phyloP scores from a whole-genome alignment of 2,888 invertebrate species.

The Macaria liturata region DNA sequence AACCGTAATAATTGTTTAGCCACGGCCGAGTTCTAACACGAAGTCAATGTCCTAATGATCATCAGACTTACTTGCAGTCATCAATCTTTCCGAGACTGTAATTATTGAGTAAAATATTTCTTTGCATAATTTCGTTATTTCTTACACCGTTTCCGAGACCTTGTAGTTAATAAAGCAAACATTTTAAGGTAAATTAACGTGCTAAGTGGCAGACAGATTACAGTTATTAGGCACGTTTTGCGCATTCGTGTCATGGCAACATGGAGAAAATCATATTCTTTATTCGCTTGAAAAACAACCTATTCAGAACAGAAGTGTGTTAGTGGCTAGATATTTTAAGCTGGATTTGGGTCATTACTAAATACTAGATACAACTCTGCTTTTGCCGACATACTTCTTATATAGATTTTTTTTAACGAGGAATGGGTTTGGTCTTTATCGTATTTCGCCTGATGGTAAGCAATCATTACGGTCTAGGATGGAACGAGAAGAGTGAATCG shows the following conservation, averaged over 20 bases:
- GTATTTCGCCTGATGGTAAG: no score
- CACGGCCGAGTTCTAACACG: constrained; percentile 14
- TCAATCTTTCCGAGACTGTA: constrained; percentile 16
- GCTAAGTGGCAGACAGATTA: constrained; percentile 16
- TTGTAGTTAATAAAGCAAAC: constrained; percentile 25
- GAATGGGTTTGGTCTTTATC: no score
- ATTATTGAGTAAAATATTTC: constrained; percentile 4
- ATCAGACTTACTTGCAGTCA: constrained; percentile 5
- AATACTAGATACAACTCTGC: no score
- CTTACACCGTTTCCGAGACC: constrained; percentile 9
- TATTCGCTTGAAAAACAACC: constrained; percentile 9
- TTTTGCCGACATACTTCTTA: no score
- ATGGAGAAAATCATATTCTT: constrained; percentile 10
- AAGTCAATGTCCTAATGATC: constrained; percentile 20
- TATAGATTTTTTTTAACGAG: no score
- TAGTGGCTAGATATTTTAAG: no score
- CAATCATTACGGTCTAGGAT: no score
- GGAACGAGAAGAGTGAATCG: no score
- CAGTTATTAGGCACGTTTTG: constrained; percentile 23
- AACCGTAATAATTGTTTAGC: constrained; percentile 20
- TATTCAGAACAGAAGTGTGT: no score
- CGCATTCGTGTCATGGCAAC: constrained; percentile 25
- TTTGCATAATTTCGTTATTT: constrained; percentile 8
- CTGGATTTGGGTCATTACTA: no score
- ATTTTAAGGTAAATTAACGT: constrained; percentile 23